Evolutionary conservation across 2,797 vertebrate species (phyloP).

Genomic region (Sebastes baramenuke): DNA sequence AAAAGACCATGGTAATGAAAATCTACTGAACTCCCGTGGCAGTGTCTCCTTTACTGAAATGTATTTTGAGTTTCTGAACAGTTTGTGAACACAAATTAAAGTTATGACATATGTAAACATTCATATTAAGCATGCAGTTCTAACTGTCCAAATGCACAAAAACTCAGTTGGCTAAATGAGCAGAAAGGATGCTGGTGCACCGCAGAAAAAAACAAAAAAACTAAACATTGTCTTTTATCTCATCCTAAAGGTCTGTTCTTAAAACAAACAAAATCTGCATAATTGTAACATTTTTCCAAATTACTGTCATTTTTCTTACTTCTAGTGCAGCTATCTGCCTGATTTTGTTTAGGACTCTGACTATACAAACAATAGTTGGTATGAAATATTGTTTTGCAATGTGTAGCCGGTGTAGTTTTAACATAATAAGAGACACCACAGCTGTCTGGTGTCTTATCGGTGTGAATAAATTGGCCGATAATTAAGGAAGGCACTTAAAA

Average conservation of each 20-base stretch:
- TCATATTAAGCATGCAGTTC: background rate
- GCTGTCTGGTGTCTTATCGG: background rate
- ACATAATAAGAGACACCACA: background rate
- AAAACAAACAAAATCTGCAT: background rate
- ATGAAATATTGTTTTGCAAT: background rate
- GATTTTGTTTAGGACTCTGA: background rate
- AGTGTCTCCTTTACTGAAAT: background rate
- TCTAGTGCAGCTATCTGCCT: background rate
- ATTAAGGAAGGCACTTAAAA: constrained; percentile 1
- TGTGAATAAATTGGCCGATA: constrained; percentile 9
- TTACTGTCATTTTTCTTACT: background rate
- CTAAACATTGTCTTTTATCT: too few relatives aligned
- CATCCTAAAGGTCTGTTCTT: too few relatives aligned
- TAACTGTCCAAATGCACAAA: background rate
- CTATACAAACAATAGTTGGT: background rate
- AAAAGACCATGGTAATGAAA: background rate
- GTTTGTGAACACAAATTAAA: background rate
- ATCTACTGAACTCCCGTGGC: background rate
- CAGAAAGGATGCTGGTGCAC: background rate
- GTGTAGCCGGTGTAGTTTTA: background rate
- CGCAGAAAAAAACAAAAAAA: background rate
- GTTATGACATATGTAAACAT: background rate
- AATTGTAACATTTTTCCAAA: background rate
- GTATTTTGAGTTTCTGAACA: background rate
- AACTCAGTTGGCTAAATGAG: background rate